Evolutionary conservation across 2,888 invertebrate genomes (phyloP).

Genomic region (Dicranocentrus wangi): DNA sequence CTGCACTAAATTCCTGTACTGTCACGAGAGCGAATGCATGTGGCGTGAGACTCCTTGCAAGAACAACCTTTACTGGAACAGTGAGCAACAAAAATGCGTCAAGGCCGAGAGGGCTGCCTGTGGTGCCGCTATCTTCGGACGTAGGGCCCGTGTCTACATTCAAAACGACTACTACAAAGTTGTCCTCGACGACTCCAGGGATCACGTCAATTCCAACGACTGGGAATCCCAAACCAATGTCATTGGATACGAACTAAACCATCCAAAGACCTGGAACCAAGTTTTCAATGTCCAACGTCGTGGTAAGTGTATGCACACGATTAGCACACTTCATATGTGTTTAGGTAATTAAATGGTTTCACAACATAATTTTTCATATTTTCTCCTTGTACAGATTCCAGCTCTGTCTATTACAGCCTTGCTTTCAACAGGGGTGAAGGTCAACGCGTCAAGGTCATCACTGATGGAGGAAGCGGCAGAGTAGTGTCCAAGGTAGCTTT

Average conservation of each 20-base stretch:
- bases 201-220: constrained; percentile 7
- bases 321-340: too few species aligned
- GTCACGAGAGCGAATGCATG: constrained; percentile 32
- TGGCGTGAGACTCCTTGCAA: constrained; percentile 30
- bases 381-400: background rate
- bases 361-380: background rate
- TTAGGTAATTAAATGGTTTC: background rate
- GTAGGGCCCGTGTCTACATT: constrained; percentile 29
- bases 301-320: too few species aligned
- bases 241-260: constrained; percentile 37
- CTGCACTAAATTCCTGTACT: constrained; percentile 46
- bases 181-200: constrained; percentile 52
- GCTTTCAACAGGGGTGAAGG: constrained; percentile 41
- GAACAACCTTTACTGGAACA: constrained; percentile 45
- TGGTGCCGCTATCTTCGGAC: constrained; percentile 38
- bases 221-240: constrained; percentile 30
- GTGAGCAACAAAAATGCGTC: constrained; percentile 28
- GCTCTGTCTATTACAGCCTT: constrained; percentile 42
- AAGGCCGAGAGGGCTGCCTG: constrained; percentile 30
- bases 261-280: constrained; percentile 47
- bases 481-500: constrained; percentile 41
- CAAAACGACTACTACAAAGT: constrained; percentile 44
- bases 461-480: constrained; percentile 20
- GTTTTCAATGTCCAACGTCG: constrained; percentile 42
- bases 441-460: constrained; percentile 45